These are phyloP conservation scores for Charina bottae DNA, from an alignment of 2,113 vertebrate species.

Conservation along the genomic window DNA sequence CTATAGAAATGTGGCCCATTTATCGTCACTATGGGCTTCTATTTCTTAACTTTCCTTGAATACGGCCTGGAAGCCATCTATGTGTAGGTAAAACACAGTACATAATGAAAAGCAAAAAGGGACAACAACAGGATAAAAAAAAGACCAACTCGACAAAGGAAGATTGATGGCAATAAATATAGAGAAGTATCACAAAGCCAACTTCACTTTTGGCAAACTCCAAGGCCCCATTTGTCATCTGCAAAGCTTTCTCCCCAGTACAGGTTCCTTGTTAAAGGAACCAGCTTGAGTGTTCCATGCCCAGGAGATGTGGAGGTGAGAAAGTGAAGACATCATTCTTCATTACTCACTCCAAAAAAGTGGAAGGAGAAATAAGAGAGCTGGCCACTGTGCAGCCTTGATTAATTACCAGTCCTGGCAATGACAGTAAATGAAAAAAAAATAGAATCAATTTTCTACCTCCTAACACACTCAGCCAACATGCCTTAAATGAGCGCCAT, in stretches of 20 bases:
- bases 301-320: constrained; percentile 57
- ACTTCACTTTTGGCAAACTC: constrained; percentile 49
- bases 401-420: constrained; percentile 72
- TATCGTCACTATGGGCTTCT: constrained; percentile 1
- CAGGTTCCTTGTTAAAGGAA: constrained; percentile 55
- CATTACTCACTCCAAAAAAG: constrained; percentile 66
- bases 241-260: constrained; percentile 46
- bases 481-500: constrained; percentile 51
- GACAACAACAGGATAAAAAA: constrained; percentile 51
- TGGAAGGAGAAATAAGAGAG: constrained; percentile 53
- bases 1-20: constrained; percentile 26
- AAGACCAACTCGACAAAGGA: constrained; percentile 42
- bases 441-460: constrained; percentile 48
- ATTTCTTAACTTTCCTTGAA: constrained; percentile 25
- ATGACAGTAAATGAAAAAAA: constrained; percentile 55
- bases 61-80: background rate
- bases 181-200: constrained; percentile 58
- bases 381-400: constrained; percentile 58
- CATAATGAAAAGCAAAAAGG: constrained; percentile 39
- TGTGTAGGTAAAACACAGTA: constrained; percentile 23
- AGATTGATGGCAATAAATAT: constrained; percentile 65
- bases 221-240: constrained; percentile 68
- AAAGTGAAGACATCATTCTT: constrained; percentile 70
- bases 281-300: constrained; percentile 43
- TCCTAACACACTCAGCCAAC: constrained; percentile 25